Evolutionary conservation across 2,113 vertebrate genomes (phyloP), one percentile per base, ranked within the genome.

Genomic region (Prietella phreatophila): DNA sequence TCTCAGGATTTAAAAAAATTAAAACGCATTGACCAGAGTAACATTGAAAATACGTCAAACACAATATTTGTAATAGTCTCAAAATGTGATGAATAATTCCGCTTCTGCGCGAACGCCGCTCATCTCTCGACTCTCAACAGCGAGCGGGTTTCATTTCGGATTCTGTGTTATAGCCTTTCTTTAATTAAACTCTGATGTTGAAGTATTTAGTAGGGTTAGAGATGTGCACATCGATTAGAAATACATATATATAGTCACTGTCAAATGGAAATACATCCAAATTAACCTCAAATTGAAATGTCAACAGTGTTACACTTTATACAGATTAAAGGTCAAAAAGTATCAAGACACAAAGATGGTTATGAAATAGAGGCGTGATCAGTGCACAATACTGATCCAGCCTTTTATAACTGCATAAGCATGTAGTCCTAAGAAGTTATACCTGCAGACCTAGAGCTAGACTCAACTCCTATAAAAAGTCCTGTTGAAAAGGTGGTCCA

Each of bases 1-100:
- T 95, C 94, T 92, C 79, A 93, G 94, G 94, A 90, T 67, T 36
- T 90, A 92, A 93, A 92, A 80, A 91, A 91, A 89, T 85, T 85
- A 89, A 92, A 80, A 87, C 36, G 83, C 92, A 88, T 91, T 78
- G 92, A 91, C 88, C 88, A 89, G 91, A 91, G 91, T 91, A 94
- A 93, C 91, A 93, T 94, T 93, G 93, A 94, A 93, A 92, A 93
- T 91, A 87, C 92, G 94, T 94, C 93, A 92, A 88, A 92, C 92
- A 86, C 89, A 91, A 94, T 94, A 92, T 92, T 92, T 92, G 86
- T 94, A 94, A 94, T 93, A 91, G 93, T 92, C 92, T 93, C 91
- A 92, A 93, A 30, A 93, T 88, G 47, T 71, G 85, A 94, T 95
- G 56, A 94, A 95, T 94, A 91, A 94, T 95, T 94, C 84, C 93